Percentiles rank a stretch among this genome's conserved stretches.
Evolutionary conservation across 2,888 invertebrate species (phyloP).

Genomic region (Nebria salina): DNA sequence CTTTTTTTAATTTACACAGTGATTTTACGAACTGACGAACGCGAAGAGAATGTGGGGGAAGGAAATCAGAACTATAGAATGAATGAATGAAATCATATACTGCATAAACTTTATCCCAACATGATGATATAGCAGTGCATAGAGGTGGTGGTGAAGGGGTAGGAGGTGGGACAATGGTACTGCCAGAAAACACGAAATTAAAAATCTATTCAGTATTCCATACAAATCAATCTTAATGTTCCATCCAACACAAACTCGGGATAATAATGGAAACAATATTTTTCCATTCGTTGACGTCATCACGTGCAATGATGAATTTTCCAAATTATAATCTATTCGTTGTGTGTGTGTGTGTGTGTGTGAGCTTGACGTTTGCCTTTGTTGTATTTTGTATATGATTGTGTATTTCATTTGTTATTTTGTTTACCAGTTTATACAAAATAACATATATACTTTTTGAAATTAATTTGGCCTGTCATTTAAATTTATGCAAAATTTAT

Average conservation of each 20-base stretch:
- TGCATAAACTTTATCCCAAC: conserved; percentile 54
- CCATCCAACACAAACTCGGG: not conserved
- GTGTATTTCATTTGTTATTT: conserved; percentile 36
- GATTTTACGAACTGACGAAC: conserved; percentile 54
- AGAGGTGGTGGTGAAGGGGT: conserved; percentile 50
- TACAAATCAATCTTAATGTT: conserved; percentile 46
- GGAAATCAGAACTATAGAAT: conserved; percentile 55
- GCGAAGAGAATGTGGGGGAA: conserved; percentile 45
- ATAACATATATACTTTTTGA: not conserved
- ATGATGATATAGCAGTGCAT: conserved; percentile 48
- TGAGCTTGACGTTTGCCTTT: conserved; percentile 17
- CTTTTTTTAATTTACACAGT: conserved; percentile 59
- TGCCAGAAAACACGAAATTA: conserved; percentile 58
- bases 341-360: not conserved
- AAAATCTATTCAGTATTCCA: conserved; percentile 57
- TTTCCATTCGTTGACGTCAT: conserved; percentile 26
- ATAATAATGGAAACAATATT: conserved; percentile 8
- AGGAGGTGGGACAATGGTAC: conserved; percentile 56
- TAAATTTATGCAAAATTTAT: no score
- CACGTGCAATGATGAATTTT: conserved; percentile 43
- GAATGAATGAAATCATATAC: conserved; percentile 63
- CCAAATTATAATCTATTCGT: conserved; percentile 38
- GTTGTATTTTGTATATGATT: conserved; percentile 9
- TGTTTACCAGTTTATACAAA: not conserved
- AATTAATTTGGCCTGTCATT: no score